These are phyloP conservation scores for Fulmarus glacialis DNA, from an alignment of 2,113 vertebrate genomes.

Conservation along the genomic window DNA sequence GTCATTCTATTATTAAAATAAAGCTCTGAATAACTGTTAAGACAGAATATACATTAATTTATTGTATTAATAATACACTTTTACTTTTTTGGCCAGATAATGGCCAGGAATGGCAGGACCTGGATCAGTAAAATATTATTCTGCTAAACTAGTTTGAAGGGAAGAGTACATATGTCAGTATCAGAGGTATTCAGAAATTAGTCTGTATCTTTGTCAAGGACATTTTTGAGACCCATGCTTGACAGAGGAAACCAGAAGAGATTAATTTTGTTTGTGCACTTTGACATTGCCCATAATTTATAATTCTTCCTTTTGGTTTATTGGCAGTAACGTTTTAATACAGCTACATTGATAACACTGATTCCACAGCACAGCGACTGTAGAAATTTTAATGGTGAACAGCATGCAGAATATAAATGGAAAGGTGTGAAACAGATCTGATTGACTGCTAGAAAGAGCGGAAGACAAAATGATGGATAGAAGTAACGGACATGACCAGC, in stretches of 20 bases:
- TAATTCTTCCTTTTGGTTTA: neutral
- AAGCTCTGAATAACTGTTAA: neutral
- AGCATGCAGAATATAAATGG: neutral
- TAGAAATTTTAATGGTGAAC: neutral
- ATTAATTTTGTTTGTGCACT: neutral
- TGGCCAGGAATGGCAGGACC: neutral
- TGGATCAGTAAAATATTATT: neutral
- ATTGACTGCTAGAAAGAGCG: neutral
- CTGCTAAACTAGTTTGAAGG: neutral
- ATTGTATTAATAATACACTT: neutral
- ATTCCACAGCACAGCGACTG: neutral
- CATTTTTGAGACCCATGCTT: neutral
- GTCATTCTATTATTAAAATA: neutral
- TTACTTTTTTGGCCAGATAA: neutral
- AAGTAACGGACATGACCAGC: neutral
- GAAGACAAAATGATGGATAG: neutral
- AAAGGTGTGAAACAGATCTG: neutral
- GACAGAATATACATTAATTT: neutral
- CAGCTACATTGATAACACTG: neutral
- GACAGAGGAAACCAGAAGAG: neutral
- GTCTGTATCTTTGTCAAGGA: neutral
- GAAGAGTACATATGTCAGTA: neutral
- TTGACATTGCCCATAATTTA: neutral
- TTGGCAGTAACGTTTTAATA: neutral
- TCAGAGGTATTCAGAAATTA: neutral